Conservation (phyloP, 2,113 vertebrate genomes). For the Cephalopholis sonnerati region DNA sequence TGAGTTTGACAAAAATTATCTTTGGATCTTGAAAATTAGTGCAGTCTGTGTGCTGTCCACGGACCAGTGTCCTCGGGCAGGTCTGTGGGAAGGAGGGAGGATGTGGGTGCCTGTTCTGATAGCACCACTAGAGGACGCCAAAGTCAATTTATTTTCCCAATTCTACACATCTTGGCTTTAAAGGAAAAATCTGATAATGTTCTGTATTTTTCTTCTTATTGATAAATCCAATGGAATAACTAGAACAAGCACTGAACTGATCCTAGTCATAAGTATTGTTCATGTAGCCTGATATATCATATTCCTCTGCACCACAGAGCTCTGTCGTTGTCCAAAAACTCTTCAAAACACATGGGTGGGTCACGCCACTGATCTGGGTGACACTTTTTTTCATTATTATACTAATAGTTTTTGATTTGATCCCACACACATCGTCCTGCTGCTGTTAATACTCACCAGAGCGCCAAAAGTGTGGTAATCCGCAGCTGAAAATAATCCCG, state of each 20-base stretch:
- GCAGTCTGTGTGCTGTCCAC: neutral
- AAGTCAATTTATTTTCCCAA: neutral
- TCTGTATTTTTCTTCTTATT: neutral
- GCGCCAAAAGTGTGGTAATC: neutral
- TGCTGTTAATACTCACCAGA: neutral
- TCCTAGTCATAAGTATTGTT: neutral
- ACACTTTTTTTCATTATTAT: neutral
- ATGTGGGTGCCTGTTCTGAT: neutral
- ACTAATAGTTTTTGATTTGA: neutral
- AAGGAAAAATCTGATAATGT: neutral
- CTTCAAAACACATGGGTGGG: neutral
- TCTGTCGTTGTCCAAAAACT: too few species aligned
- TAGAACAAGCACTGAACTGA: neutral
- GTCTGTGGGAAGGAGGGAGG: neutral
- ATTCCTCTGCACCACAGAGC: too few species aligned
- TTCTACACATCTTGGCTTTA: neutral
- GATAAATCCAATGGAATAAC: neutral
- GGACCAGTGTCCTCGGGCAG: neutral
- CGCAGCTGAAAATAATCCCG: neutral
- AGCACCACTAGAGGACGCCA: constrained; percentile 18
- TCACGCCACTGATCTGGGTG: neutral
- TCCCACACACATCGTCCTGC: neutral
- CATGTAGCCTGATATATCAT: neutral
- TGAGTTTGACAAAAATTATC: neutral
- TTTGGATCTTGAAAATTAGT: neutral